Evolutionary conservation across 1,140 invertebrate species (phyloP), one percentile per base, ranked within the genome.

Genomic region (Anastrepha ludens): DNA sequence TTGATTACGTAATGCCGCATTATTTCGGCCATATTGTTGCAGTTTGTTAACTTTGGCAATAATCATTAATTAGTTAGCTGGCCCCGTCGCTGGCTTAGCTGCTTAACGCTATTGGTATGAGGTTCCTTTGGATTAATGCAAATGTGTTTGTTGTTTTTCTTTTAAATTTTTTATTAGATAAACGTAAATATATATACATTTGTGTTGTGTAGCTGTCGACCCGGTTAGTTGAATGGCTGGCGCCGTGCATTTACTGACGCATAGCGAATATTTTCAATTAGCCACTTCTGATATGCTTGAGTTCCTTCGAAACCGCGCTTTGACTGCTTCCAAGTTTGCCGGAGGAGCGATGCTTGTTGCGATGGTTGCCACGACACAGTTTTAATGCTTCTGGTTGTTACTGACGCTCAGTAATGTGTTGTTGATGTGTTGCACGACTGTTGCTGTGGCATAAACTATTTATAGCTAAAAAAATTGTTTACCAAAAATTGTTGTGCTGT

Each of bases 261-360:
- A 81, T 81, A 55, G 74, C 74, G 74, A 81, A 81, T 9, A 13
- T 81, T 81, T 81, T 81, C 74, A 81, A 81, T 81, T 81, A 81
- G 74, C 74, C 74, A 55, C 74, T 55, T 17, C 55, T 81, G n/a
- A 81, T 55, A 81, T 17, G 9, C 47, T 55, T 50, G 47, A 55
- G 55, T 20, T 20, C 17, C 47, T 55, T n/a, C 74, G 47, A 6
- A 47, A 3, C 11, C 8, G 44, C 47, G 0, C 20, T 58, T 81
- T 7, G 6, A 1, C 50, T 81, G n/a, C 50, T 78, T 17, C 20
- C 8, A 29, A 15, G 17, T 55, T 2, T 81, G 74, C 47, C 17
- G 15, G 47, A n/a, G 17, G 39, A 8, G 5, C 15, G 70, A 7
- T 55, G 70, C 47, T 78, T 44, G n/a, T 44, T 55, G 70, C 1